Base-by-base conservation (phyloP, 37 sponge, comb jelly and placozoan species). In the Cliona cf. orientalis region DNA sequence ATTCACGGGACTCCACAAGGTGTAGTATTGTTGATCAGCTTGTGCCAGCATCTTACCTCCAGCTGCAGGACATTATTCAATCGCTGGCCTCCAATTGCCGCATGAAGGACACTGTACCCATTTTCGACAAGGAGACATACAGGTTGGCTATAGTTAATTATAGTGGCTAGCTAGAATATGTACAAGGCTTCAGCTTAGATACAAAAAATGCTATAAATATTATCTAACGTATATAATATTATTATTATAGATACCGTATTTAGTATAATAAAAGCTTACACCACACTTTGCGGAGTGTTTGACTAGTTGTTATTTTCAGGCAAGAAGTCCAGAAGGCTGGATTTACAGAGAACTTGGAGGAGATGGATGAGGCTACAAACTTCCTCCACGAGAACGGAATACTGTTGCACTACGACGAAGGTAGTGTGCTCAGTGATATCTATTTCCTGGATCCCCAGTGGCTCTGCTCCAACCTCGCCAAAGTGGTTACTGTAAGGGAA, bases 391-490 rank as follows among this genome's bases (percentile, higher is more conserved):
- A 87, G 59, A 91, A 87, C 42, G 95, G 95, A n/a, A 83, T 94
- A 29, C 76, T 94, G 22, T 81, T 94, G 14, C 91, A 94, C 75
- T 94, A 83, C 63, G 75, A 69, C 0, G 94, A 93, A 56, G 41
- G 62, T 25, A 58, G 43, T 25, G 74, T 75, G 2, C 70, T 83
- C 45, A 68, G 58, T 69, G 85, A 84, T 37, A 74, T 94, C 69
- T 94, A 87, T 84, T 94, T 91, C 56, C 64, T 94, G 22, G 81
- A 94, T 58, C 95, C 95, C 28, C 95, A 94, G 71, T 94, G 95
- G 95, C 85, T 94, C 12, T 85, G 95, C 59, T 55, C 74, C 17
- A 79, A 84, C 71, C 66, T 90, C 9, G 75, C 95, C 23, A 82
- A 70, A n/a, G 81, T 94, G 40, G 58, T 87, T 57, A 75, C 87